Percentiles rank a stretch among this genome's conserved stretches.
phyloP scores from a whole-genome alignment of 1,140 invertebrate genomes.

The Drosophila willistoni region DNA sequence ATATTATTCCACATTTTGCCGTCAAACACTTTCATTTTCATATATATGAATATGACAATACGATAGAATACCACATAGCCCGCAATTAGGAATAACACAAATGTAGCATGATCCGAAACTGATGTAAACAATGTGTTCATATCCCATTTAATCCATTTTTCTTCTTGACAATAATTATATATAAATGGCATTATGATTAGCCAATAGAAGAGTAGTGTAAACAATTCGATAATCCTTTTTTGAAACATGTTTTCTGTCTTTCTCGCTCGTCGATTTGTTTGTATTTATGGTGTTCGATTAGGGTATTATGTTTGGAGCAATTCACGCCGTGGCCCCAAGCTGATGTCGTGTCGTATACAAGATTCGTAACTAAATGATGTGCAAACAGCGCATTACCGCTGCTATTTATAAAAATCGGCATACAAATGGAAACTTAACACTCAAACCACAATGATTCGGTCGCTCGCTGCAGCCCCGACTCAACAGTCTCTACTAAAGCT shows the following conservation, averaged over 20 bases:
- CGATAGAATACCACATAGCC: constrained; percentile 64
- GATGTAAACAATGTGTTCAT: constrained; percentile 51
- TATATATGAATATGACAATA: constrained; percentile 65
- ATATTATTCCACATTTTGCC: constrained; percentile 67
- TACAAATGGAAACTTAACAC: neutral
- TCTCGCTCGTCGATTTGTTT: too few relatives aligned
- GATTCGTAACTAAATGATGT: constrained; percentile 71
- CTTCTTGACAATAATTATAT: constrained; percentile 58
- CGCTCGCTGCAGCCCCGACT: neutral
- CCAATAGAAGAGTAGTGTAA: constrained; percentile 69
- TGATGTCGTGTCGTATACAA: constrained; percentile 42
- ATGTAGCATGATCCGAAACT: constrained; percentile 56
- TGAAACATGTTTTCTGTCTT: constrained; percentile 57
- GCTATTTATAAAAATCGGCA: constrained; percentile 61
- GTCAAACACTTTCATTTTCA: constrained; percentile 68
- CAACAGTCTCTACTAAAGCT: neutral
- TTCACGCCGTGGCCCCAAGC: constrained; percentile 5
- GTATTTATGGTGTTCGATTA: too few relatives aligned
- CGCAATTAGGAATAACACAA: constrained; percentile 50
- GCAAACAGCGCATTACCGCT: constrained; percentile 47
- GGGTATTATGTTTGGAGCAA: neutral
- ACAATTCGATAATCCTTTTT: constrained; percentile 72
- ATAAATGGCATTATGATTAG: constrained; percentile 56
- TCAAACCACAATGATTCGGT: constrained; percentile 36
- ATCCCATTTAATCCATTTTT: constrained; percentile 53